Percentiles rank a stretch among this genome's conserved stretches.
phyloP scores from a whole-genome alignment of 2,797 vertebrate genomes.

The Centropyge bicolor region DNA sequence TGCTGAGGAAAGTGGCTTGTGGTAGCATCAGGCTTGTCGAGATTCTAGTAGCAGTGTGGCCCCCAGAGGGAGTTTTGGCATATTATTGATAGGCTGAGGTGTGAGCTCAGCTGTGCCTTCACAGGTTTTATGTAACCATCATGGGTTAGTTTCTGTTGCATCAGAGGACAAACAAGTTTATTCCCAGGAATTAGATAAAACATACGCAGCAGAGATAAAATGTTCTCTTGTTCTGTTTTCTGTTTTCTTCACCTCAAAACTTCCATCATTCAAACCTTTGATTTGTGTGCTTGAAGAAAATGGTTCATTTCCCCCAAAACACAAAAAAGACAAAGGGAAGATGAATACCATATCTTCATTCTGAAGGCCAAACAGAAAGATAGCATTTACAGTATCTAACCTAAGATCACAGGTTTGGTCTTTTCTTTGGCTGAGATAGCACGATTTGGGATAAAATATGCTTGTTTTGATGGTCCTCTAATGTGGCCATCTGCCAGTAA shows the following conservation, averaged over 20 bases:
- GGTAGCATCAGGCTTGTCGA: constrained; percentile 37
- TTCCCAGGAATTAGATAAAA: constrained; percentile 11
- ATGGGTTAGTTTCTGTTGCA: neutral
- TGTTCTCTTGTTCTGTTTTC: neutral
- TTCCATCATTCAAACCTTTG: neutral
- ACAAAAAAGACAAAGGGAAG: neutral
- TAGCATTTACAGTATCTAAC: neutral
- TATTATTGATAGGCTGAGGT: constrained; percentile 1
- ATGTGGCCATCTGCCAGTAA: constrained; percentile 23
- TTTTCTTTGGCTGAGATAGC: constrained; percentile 16
- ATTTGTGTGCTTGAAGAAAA: constrained; percentile 2
- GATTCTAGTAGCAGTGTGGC: constrained; percentile 15
- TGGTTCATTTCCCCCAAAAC: neutral
- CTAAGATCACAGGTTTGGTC: neutral
- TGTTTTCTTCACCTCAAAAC: neutral
- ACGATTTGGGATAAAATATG: constrained; percentile 27
- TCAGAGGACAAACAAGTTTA: neutral
- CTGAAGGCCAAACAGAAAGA: neutral
- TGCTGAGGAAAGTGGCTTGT: constrained; percentile 50
- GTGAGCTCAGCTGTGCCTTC: constrained; percentile 16
- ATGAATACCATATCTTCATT: neutral
- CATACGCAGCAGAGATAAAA: neutral
- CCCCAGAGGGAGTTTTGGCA: constrained; percentile 10
- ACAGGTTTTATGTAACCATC: constrained; percentile 1
- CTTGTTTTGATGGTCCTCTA: constrained; percentile 9